Evolutionary conservation across 2,888 invertebrate genomes (phyloP).

Genomic region (Mythimna albipuncta): DNA sequence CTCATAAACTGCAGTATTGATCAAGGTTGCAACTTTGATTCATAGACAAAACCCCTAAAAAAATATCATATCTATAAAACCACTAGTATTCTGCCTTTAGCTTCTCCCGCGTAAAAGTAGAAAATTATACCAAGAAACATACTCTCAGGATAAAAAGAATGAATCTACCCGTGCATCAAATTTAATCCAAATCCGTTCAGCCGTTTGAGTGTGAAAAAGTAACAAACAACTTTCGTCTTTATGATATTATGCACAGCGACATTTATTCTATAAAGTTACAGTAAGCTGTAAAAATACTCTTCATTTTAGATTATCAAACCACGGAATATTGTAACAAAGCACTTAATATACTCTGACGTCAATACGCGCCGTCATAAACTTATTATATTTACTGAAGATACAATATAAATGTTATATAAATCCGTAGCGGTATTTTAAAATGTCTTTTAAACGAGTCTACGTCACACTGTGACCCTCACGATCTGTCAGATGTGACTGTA

Average conservation of each 20-base stretch:
- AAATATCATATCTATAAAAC: slow-evolving; percentile 58
- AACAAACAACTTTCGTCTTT: no score
- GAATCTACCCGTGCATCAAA: no score
- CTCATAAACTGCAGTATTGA: no score
- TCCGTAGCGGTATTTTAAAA: slow-evolving; percentile 52
- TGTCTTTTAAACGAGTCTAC: slow-evolving; percentile 51
- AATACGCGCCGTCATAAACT: slow-evolving; percentile 69
- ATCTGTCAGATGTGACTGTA: slow-evolving; percentile 40
- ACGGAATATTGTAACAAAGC: slow-evolving; percentile 72
- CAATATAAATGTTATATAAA: slow-evolving; percentile 52
- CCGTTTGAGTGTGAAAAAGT: no score
- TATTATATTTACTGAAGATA: slow-evolving; percentile 63
- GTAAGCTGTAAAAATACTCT: slow-evolving; percentile 73
- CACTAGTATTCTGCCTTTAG: background rate
- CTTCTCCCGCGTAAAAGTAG: no score
- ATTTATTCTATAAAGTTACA: slow-evolving; percentile 68
- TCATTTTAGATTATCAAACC: slow-evolving; percentile 69
- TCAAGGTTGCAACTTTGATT: no score
- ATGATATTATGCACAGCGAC: slow-evolving; percentile 49
- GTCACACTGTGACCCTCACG: slow-evolving; percentile 45
- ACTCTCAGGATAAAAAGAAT: no score
- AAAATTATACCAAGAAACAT: no score
- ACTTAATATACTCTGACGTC: slow-evolving; percentile 75
- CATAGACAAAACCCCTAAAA: background rate
- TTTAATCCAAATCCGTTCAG: no score